Evolutionary conservation across 2,113 vertebrate genomes (phyloP).

Genomic region (Hiodon alosoides): DNA sequence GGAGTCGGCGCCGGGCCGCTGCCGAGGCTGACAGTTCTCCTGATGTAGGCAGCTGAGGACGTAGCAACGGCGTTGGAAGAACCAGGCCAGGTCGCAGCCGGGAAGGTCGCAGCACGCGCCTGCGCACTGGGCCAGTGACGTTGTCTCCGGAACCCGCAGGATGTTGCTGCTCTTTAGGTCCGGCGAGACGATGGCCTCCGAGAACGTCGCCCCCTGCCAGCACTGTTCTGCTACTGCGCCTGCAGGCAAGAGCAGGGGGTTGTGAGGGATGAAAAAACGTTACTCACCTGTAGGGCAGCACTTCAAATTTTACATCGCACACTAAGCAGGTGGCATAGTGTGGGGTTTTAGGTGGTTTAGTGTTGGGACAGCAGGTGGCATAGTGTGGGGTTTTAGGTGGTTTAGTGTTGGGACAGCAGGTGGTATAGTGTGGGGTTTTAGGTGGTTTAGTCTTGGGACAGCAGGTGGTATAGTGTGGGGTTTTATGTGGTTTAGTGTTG

Average conservation of each 20-base stretch:
- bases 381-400: too few relatives aligned
- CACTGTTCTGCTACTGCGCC: conserved; percentile 68
- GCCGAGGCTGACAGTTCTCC: conserved; percentile 69
- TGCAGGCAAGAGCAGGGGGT: conserved; percentile 38
- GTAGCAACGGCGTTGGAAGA: conserved; percentile 78
- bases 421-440: too few relatives aligned
- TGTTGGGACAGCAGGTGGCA: too few relatives aligned
- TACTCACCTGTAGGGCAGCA: too few relatives aligned
- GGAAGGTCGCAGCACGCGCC: conserved; percentile 72
- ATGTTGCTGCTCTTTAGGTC: conserved; percentile 67
- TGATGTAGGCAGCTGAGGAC: conserved; percentile 73
- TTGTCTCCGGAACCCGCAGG: conserved; percentile 65
- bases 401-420: too few relatives aligned
- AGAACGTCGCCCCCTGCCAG: conserved; percentile 67
- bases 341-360: too few relatives aligned
- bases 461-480: too few relatives aligned
- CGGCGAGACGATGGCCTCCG: conserved; percentile 72
- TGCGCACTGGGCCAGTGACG: conserved; percentile 63
- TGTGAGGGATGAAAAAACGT: background rate
- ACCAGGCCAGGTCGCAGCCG: conserved; percentile 79
- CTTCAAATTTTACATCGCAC: too few relatives aligned
- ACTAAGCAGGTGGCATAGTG: too few relatives aligned
- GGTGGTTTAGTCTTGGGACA: too few relatives aligned
- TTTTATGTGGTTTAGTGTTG: too few relatives aligned
- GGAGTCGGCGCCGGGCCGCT: conserved; percentile 65